Base-by-base conservation (phyloP, 2,888 invertebrate species). In the Pandemis cinnamomeana region DNA sequence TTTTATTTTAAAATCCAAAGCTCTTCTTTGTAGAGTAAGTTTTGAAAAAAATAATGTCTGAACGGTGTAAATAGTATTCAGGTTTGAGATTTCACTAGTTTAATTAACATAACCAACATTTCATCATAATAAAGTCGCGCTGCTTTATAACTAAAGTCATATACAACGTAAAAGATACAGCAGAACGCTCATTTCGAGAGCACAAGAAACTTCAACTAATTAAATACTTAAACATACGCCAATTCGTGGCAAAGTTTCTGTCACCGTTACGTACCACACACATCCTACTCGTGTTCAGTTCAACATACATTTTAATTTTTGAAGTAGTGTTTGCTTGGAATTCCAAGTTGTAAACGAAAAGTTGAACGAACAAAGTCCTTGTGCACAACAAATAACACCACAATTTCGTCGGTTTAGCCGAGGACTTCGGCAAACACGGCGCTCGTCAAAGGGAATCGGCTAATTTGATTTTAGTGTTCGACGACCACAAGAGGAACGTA, bases 381-480 rank as follows among this genome's bases (percentile, higher is more conserved):
- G 42, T 20, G 60, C 42, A 63, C 69, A 72, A 60, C 66, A 70
- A 64, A 70, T 61, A 67, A 80, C 80, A 84, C 85, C 83, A 87
- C 87, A 86, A 87, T 86, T 86, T 86, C 78, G 78, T 27, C 82
- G 84, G 86, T 84, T 80, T 76, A 78, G 73, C 77, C 67, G 76
- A 78, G 83, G 83, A 80, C 81, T 82, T 81, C 80, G 80, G 85
- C 86, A 82, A 88, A 87, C 87, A 84, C 78, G 75, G 84, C 87
- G 82, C 87, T 83, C 81, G 84, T 86, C 87, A 89, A 89, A 89
- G 89, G 89, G 88, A 86, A 85, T 85, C 83, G 78, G 80, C 85
- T 89, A 89, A 89, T 90, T 89, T 86, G 87, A 89, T 89, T 89
- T 87, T 86, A 79, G 82, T 87, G 90, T 89, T 86, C 86, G 83